These are phyloP conservation scores for Bunonema sp. DNA, from an alignment of 2,888 invertebrate species.

Conservation along the genomic window DNA sequence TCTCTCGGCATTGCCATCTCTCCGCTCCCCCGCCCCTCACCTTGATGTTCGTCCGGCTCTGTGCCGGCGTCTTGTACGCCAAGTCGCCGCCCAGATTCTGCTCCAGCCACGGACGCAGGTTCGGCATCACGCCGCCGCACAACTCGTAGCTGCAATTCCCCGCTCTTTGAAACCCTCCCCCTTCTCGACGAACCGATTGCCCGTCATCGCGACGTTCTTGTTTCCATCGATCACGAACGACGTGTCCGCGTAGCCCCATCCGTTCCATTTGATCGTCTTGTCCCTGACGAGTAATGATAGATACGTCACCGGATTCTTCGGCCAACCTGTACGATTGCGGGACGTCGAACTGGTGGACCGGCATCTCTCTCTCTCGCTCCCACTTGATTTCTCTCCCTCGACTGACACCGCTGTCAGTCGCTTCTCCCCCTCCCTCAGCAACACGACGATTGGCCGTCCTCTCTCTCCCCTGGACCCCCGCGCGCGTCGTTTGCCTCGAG, in stretches of 20 bases:
- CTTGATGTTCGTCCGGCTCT: constrained; percentile 6
- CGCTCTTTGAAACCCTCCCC: not conserved
- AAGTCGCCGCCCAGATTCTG: constrained; percentile 57
- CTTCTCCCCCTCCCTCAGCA: too few species aligned
- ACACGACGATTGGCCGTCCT: too few species aligned
- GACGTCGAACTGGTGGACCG: constrained; percentile 10
- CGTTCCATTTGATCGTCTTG: constrained; percentile 74
- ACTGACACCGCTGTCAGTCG: too few species aligned
- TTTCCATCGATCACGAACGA: constrained; percentile 58
- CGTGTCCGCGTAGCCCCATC: constrained; percentile 98
- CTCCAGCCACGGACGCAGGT: constrained; percentile 66
- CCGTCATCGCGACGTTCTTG: constrained; percentile 63
- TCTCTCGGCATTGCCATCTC: not conserved
- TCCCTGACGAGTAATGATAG: too few species aligned
- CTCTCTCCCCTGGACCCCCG: too few species aligned
- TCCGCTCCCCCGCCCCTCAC: not conserved
- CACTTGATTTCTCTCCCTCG: too few species aligned
- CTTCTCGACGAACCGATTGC: constrained; percentile 48
- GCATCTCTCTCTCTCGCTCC: too few species aligned
- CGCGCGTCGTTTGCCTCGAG: too few species aligned
- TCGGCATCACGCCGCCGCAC: constrained; percentile 56
- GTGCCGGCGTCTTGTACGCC: constrained; percentile 21
- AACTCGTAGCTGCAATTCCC: constrained; percentile 44
- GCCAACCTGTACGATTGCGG: constrained; percentile 8
- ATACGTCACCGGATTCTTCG: not conserved